phyloP scores from a whole-genome alignment of 2,888 invertebrate species.

The Melinaea marsaeus region DNA sequence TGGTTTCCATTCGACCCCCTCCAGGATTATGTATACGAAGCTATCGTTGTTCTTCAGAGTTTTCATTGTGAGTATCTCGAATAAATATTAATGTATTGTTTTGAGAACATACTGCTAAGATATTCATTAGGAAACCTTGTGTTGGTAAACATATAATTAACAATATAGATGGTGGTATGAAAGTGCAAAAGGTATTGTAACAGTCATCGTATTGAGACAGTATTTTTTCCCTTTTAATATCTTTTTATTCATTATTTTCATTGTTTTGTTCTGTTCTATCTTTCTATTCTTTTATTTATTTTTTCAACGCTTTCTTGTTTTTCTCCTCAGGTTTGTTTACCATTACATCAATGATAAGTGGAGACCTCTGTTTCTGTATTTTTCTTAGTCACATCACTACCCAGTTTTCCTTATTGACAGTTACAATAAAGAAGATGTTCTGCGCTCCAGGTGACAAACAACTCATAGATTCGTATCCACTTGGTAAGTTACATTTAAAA shows the following conservation, averaged over 20 bases:
- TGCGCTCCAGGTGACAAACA: constrained; percentile 51
- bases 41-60: constrained; percentile 46
- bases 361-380: constrained; percentile 57
- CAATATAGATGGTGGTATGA: no score
- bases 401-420: constrained; percentile 56
- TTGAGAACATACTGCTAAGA: no score
- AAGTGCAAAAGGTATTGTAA: no score
- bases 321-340: constrained; percentile 45
- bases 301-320: background rate
- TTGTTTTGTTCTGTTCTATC: no score
- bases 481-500: constrained; percentile 44
- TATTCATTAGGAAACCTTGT: no score
- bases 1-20: constrained; percentile 64
- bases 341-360: constrained; percentile 54
- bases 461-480: constrained; percentile 45
- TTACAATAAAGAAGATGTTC: constrained; percentile 47
- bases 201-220: no score
- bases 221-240: no score
- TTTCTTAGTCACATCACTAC: constrained; percentile 59
- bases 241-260: no score
- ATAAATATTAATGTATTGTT: no score
- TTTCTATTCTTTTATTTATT: background rate
- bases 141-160: no score
- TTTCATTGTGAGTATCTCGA: constrained; percentile 53
- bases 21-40: constrained; percentile 42